Conservation (phyloP, 2,113 vertebrate species). For the Casuarius casuarius region DNA sequence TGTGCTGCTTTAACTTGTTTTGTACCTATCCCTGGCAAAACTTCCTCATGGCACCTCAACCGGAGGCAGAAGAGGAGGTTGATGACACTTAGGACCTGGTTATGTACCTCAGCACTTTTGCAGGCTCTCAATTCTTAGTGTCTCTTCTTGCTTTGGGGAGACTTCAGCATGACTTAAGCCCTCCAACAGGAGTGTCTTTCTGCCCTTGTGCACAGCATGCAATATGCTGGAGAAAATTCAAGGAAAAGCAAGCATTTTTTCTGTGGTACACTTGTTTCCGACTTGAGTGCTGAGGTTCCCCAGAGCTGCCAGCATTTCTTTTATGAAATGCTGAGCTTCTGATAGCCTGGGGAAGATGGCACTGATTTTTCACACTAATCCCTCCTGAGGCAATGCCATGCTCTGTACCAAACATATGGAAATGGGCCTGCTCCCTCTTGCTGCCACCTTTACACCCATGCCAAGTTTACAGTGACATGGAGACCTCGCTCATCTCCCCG, state of each 20-base stretch:
- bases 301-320: not conserved
- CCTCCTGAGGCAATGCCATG: not conserved
- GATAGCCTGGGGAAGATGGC: not conserved
- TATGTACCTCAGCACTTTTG: not conserved
- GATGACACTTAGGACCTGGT: not conserved
- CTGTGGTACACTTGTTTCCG: not conserved
- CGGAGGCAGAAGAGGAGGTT: not conserved
- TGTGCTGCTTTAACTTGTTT: not conserved
- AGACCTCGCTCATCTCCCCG: fast-evolving
- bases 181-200: not conserved
- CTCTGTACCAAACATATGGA: not conserved
- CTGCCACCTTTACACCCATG: not conserved
- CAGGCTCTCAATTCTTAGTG: not conserved
- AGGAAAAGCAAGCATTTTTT: not conserved
- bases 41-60: not conserved
- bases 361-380: not conserved
- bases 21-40: not conserved
- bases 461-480: not conserved
- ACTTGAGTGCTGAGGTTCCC: fast-evolving
- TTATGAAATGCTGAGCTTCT: not conserved
- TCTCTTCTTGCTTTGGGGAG: not conserved
- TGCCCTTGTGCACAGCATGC: not conserved
- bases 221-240: not conserved
- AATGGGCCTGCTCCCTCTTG: not conserved
- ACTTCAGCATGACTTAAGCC: not conserved